Conservation (phyloP, 2,113 vertebrate species). For the Eubucco bourcierii region DNA sequence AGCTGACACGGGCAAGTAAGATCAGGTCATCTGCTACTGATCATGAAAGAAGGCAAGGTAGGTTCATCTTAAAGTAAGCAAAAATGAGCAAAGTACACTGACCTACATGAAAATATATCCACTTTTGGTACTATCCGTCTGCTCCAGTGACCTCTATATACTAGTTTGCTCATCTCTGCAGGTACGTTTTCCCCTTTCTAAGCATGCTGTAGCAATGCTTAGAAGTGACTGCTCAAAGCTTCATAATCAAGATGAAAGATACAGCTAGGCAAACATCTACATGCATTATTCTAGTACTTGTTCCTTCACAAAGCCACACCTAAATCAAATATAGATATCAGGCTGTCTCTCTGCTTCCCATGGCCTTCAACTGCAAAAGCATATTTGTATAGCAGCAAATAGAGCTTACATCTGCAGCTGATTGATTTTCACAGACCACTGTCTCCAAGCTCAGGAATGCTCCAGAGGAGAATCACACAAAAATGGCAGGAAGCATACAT, state of each 20-base stretch:
- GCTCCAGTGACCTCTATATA: fast-evolving
- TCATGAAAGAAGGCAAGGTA: background rate
- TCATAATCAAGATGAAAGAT: background rate
- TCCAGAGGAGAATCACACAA: background rate
- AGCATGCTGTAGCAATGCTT: background rate
- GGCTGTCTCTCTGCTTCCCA: background rate
- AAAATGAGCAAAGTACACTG: background rate
- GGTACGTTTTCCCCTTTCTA: background rate
- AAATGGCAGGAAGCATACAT: background rate
- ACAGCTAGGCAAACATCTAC: background rate
- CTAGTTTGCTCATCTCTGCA: background rate
- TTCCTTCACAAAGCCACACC: background rate
- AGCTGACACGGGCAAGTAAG: background rate
- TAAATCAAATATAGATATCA: background rate
- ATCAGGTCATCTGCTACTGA: background rate
- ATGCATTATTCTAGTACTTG: background rate
- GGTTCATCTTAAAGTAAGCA: background rate
- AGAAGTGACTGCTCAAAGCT: background rate
- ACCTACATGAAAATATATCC: background rate
- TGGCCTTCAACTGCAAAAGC: background rate
- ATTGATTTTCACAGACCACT: background rate
- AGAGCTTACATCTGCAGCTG: background rate
- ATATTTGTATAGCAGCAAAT: background rate
- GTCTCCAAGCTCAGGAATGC: background rate
- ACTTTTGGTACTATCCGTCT: background rate